Evolutionary conservation across 2,797 vertebrate genomes (phyloP), one percentile per base, ranked within the genome.

Genomic region (Cichlasoma orientale): DNA sequence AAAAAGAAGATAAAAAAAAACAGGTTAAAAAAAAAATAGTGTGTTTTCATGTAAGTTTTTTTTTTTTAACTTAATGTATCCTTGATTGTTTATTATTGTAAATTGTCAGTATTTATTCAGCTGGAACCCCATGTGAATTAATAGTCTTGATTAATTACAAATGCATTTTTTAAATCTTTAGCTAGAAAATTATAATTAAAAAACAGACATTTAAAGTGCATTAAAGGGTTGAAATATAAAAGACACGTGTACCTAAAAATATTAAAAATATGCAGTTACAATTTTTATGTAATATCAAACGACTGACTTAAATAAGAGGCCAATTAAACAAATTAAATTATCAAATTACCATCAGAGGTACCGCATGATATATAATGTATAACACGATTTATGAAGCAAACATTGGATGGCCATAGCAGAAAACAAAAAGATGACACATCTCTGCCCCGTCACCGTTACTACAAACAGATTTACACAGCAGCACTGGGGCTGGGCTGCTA

Each of bases 391-490:
- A 66, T 1, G 25, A 18, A 47, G 41, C 9, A 9, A 66, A 19
- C 38, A 23, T 8, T 23, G 11, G 7, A 2, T 13, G 21, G n/a
- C 16, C 8, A 7, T 61, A 31, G 27, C 14, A 38, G 57, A 23
- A 36, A 12, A 19, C 7, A 44, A 18, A 63, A 18, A 50, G 14
- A 66, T 2, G 59, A 63, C 78, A 79, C 74, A 58, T 74, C 79
- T 75, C 38, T 23, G 16, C 74, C 77, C 14, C 5, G 4, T 12
- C 13, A 16, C 41, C 4, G 25, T 72, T 56, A 86, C 78, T 79
- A 83, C 68, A 52, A 82, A 82, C 80, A 58, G 83, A 84, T 86
- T 71, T n/a, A 47, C 63, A 83, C 86, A 58, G 72, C 79, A 23
- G 66, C 23, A 57, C 78, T 78, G 53, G 57, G 77, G 80, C 29